Conservation (phyloP, 1,140 invertebrate genomes). For the Drosophila trapezifrons region DNA sequence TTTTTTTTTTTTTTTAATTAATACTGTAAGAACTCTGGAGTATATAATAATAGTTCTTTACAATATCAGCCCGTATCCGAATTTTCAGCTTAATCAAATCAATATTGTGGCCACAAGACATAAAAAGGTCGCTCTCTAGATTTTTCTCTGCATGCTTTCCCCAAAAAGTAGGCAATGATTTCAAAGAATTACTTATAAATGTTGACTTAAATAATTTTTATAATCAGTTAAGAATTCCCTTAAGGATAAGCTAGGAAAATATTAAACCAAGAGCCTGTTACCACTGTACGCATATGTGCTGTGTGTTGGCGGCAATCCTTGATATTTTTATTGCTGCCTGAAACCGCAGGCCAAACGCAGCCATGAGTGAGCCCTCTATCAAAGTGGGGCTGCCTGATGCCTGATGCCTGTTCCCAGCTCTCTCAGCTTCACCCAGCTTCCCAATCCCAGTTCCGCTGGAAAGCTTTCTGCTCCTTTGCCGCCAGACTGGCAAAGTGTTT, state of each 20-base stretch:
- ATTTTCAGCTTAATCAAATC: too few species aligned
- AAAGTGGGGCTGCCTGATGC: slow-evolving; percentile 26
- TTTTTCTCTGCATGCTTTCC: too few species aligned
- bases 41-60: background rate
- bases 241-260: background rate
- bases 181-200: too few species aligned
- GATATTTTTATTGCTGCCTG: slow-evolving; percentile 58
- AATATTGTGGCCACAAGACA: too few species aligned
- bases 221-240: too few species aligned
- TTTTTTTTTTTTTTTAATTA: too few species aligned
- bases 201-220: too few species aligned
- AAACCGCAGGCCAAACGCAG: slow-evolving; percentile 59
- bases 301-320: slow-evolving; percentile 18
- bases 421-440: slow-evolving; percentile 3
- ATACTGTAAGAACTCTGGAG: too few species aligned
- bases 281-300: slow-evolving; percentile 27
- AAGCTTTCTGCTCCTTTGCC: slow-evolving; percentile 14
- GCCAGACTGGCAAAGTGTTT: slow-evolving; percentile 70
- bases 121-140: too few species aligned
- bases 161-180: too few species aligned
- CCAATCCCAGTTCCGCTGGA: slow-evolving; percentile 27
- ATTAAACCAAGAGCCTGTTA: background rate
- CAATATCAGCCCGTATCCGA: background rate
- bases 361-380: slow-evolving; percentile 37
- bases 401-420: slow-evolving; percentile 6